Evolutionary conservation across 1,140 invertebrate species (phyloP), one percentile per base, ranked within the genome.

Genomic region (Drosophila sucinea): DNA sequence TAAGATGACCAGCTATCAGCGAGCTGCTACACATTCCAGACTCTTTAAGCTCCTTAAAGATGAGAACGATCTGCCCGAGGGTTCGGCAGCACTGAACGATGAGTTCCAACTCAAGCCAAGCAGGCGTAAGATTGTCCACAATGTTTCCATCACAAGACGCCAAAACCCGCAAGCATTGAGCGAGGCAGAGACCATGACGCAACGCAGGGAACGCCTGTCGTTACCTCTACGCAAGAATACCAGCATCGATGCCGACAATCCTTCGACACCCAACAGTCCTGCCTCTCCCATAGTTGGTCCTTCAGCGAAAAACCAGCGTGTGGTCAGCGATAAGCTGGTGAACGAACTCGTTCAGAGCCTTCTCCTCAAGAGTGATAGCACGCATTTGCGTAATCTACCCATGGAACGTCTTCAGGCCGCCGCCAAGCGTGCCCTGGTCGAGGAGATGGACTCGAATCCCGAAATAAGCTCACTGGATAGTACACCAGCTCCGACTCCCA

Each of bases 1-100:
- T 11, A 95, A 94, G 74, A 92, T 94, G 64, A 93, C 92, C 4
- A 93, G 93, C 61, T 96, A 95, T 79, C 94, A 96, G 86, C 91
- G 95, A 60, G 95, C 95, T 1, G 94, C 95, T 47, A 96, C 95
- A 4, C 95, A 96, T 91, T 96, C 95, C 11, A 93, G 95, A 64
- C 91, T 96, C 10, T 96, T 95, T 70, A 94, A 94, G 81, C 84
- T 96, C 1, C 81, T 96, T 25, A 94, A 94, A 77, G 94, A 95
- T 57, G 95, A 95, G 78, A 90, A 90, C 30, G 90, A 57, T 83
- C 91, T 60, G 79, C 92, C 93, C 5, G 91, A 93, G 1, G 92
- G 92, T 30, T 89, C 38, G 84, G 40, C 27, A 10, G 44, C 40
- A 5, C 70, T 90, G 66, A 38, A 69, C n/a, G 90, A 91, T 63